Evolutionary conservation across 2,888 invertebrate genomes (phyloP), one percentile per base, ranked within the genome.

Genomic region (Allolobophora icterica): DNA sequence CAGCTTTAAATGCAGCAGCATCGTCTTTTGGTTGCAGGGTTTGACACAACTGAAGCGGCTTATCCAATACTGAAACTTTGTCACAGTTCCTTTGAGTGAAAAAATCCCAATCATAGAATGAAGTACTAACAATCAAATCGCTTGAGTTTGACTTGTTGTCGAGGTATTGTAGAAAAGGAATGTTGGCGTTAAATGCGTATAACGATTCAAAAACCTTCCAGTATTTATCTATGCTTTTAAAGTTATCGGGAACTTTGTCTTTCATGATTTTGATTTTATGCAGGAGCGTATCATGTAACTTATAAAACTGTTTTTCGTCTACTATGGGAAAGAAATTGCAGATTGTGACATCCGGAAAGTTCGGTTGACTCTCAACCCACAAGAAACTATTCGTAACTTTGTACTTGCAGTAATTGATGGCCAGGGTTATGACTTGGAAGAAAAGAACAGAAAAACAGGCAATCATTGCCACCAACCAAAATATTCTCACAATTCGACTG

Each of bases 301-400:
- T 33, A 34, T 33, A 1, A 35, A 84, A 84, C 33, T 84, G 33
- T 0, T 84, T 21, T 13, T 34, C 34, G 84, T 84, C 84, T 8
- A 33, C 84, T 1, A 84, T 84, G 1, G 84, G 84, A 84, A 33
- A 1, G 1, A 84, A 21, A 84, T 84, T 84, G 33, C 84, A 84
- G 84, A 84, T 35, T 17, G 84, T 84, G 19, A 84, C 84, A 35
- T 84, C 84, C 84, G 84, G 84, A 84, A 84, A 84, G 21, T 84
- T 84, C 84, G 84, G 84, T 84, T 84, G 84, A 33, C 6, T 35
- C 84, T 33, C 33, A 35, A 84, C 84, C 33, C 17, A 34, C 34
- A 4, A 8, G 84, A 35, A 84, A 84, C 15, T 84, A 84, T 33
- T 84, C 33, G 34, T 84, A 8, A 84, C 84, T 33, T 17, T 21